Conservation (phyloP, 1,140 invertebrate genomes). For the Branchinecta lindahli region DNA sequence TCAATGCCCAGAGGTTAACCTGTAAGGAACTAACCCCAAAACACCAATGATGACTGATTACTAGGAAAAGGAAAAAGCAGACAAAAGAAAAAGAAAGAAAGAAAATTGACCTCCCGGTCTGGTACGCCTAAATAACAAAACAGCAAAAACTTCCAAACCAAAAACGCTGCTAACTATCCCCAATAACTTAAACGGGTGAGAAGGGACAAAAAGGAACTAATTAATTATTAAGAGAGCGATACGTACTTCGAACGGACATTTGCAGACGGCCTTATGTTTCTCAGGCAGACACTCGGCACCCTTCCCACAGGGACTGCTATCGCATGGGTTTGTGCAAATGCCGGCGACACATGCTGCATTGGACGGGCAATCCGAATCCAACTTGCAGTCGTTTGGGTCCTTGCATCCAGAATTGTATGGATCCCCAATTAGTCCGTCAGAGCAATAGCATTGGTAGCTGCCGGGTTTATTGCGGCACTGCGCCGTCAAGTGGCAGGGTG, state of each 20-base stretch:
- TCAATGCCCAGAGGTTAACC: too few species aligned
- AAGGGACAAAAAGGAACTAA: too few species aligned
- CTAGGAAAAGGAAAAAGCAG: too few species aligned
- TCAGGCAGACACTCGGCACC: slow-evolving; percentile 50
- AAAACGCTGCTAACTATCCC: background rate
- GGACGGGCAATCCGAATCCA: slow-evolving; percentile 58
- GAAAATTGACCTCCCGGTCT: background rate
- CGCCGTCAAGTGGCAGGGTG: slow-evolving; percentile 60
- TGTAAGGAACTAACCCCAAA: too few species aligned
- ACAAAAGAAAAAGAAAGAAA: slow-evolving; percentile 6
- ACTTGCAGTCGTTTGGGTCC: slow-evolving; percentile 59
- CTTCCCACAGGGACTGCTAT: slow-evolving; percentile 41
- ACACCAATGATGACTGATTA: too few species aligned
- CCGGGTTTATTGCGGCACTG: slow-evolving; percentile 41
- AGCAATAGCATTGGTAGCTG: slow-evolving; percentile 54
- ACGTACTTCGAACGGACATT: slow-evolving; percentile 53
- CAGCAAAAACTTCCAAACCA: background rate
- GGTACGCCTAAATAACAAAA: background rate
- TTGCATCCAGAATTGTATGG: slow-evolving; percentile 47
- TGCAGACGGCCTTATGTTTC: slow-evolving; percentile 49
- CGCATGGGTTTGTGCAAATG: slow-evolving; percentile 62
- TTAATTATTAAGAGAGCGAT: background rate
- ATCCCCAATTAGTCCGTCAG: slow-evolving; percentile 62
- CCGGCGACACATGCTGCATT: slow-evolving; percentile 58
- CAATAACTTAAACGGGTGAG: background rate